Base-by-base conservation (phyloP, 1,140 invertebrate genomes). In the Drosophila saltans region DNA sequence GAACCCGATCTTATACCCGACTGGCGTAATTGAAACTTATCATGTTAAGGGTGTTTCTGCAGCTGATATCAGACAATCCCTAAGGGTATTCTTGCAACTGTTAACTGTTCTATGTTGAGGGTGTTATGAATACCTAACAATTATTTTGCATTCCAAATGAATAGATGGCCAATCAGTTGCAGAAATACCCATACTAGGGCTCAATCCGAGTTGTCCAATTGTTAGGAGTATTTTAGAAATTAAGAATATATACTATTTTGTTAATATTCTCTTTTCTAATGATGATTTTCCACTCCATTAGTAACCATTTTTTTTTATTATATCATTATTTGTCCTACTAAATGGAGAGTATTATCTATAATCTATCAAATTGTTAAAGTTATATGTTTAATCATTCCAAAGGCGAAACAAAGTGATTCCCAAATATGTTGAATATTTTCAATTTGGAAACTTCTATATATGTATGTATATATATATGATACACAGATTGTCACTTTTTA, bases 1-100 rank as follows among this genome's bases (percentile, higher is more conserved):
- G 91, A 92, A 57, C 91, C 91, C 10, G 91, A 92, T 75, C 66
- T 92, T 36, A 92, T 92, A 74, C 74, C 91, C 21, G 85, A 91
- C 64, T 91, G 91, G 91, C 69, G 90, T 5, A 91, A 92, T 3
- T 91, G 68, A 67, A 55, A 24, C 7, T 3, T 0, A 58, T 10
- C 16, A 7, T 3, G 8, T 21, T 8, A 9, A 33, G 30, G 30
- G 39, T 48, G 30, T 33, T 48, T 30, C 40, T 45, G 61, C 61
- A 63, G 28, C 28, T 45, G 26, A 48, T 33, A 40, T 41, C 26
- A 40, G 21, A 45, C 39, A 43, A 11, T 7, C 39, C 36, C 24
- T 28, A n/a, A 30, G 28, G 55, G 55, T 57, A 57, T 33, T 57
- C 55, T 33, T 28, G 26, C 55, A 57, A 57, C 55, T 16, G 28